phyloP scores from a whole-genome alignment of 2,888 invertebrate genomes.

The Oligia fasciuncula region DNA sequence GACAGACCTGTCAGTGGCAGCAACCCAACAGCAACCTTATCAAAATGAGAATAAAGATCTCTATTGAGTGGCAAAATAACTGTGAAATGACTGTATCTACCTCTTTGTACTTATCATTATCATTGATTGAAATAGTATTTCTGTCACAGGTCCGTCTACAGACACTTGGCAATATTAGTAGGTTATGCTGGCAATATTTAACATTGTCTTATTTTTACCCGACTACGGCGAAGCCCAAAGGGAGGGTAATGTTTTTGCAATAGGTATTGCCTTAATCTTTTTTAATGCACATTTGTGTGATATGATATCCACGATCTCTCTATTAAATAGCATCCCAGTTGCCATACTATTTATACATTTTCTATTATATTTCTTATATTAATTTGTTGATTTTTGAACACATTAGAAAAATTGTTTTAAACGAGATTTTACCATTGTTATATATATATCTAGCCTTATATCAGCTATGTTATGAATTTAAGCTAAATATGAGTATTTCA shows the following conservation, averaged over 20 bases:
- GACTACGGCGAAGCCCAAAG: background rate
- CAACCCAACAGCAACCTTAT: too few species aligned
- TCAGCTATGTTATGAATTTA: constrained; percentile 11
- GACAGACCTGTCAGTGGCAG: too few species aligned
- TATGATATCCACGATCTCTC: constrained; percentile 42
- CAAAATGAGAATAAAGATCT: too few species aligned
- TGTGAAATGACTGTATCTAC: background rate
- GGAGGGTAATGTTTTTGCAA: background rate
- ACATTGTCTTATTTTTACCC: background rate
- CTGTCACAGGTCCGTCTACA: background rate
- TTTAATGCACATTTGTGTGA: constrained; percentile 1
- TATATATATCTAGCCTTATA: constrained; percentile 1
- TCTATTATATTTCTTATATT: constrained; percentile 5
- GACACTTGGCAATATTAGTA: constrained; percentile 7
- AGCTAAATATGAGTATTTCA: background rate
- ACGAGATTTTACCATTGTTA: background rate
- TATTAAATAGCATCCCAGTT: constrained; percentile 48
- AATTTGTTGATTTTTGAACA: constrained; percentile 21
- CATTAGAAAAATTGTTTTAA: constrained; percentile 6
- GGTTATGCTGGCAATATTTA: constrained; percentile 16
- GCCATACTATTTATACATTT: constrained; percentile 48
- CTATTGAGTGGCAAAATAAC: too few species aligned
- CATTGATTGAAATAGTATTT: constrained; percentile 1
- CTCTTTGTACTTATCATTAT: background rate
- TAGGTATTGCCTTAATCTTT: constrained; percentile 1